Evolutionary conservation across 37 sponge, comb jelly and placozoan species (phyloP), one percentile per base, ranked within the genome.

Genomic region (Beroe forskalii): DNA sequence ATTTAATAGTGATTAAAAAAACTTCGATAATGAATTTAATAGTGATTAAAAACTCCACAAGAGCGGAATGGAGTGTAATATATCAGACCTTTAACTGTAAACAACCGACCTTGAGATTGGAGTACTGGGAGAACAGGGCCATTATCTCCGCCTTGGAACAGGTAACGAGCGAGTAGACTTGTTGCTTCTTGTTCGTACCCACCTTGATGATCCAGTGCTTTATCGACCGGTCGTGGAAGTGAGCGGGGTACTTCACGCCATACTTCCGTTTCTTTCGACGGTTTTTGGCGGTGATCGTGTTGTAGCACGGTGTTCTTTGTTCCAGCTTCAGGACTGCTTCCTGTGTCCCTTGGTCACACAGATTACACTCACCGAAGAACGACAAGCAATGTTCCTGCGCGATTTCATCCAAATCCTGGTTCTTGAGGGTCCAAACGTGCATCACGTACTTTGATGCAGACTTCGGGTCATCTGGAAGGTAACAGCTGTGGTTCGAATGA

Each of bases 361-460:
- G 44, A 27, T 32, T 32, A 80, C 86, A 80, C 48, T 2, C 42
- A 41, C 48, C 86, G 27, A 44, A 80, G 55, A 80, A 80, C 1
- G n/a, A 23, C 38, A 69, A 27, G 72, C 1, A 69, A 35, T 69
- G 27, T 0, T 32, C 9, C 35, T 33, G 17, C 38, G 33, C 14
- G 19, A 69, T 14, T 37, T 36, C 36, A 2, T 27, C 72, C 17
- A 69, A 37, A 35, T 69, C 72, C 72, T 32, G 33, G 19, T 35
- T 31, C 72, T 69, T 27, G 33, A 69, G 38, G 2, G 72, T 69
- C 72, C 72, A 69, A 33, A 69, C 17, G 72, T 69, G 72, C 72
- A 69, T 69, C 19, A 69, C 27, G 72, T 69, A 69, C 38, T 36
- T 32, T 1, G 72, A 69, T 2, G 28, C 19, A 17, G 72, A 69